Evolutionary conservation across 2,113 vertebrate genomes (phyloP).

Genomic region (Kobus ellipsiprymnus): DNA sequence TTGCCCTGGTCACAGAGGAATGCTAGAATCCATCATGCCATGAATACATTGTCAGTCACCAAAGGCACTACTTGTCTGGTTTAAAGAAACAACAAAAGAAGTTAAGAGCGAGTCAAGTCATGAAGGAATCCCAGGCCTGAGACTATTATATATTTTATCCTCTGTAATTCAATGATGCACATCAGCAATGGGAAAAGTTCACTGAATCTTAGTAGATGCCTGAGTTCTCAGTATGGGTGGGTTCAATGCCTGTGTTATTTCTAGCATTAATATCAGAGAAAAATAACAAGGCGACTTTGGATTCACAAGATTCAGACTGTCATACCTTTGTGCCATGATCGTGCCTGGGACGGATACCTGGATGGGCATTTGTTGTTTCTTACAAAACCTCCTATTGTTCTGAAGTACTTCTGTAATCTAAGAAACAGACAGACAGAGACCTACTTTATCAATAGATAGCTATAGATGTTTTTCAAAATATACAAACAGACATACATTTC

Average conservation of each 20-base stretch:
- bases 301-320: not conserved
- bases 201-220: not conserved
- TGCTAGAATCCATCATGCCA: not conserved
- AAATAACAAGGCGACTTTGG: not conserved
- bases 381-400: conserved; percentile 44
- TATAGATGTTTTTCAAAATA: not conserved
- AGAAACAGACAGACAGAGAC: not conserved
- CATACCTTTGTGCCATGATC: not conserved
- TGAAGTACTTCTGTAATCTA: conserved; percentile 53
- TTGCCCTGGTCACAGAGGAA: not conserved
- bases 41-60: not conserved
- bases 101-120: not conserved
- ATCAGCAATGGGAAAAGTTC: not conserved
- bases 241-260: not conserved
- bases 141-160: not conserved
- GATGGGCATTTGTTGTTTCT: not conserved
- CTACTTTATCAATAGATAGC: not conserved
- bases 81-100: not conserved
- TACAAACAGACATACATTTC: not conserved
- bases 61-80: not conserved
- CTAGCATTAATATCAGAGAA: not conserved
- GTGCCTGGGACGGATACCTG: not conserved
- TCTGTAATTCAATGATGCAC: not conserved
- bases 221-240: not conserved
- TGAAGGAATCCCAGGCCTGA: not conserved